Conservation (phyloP, 2,113 vertebrate species). For the Dendropsophus ebraccatus region DNA sequence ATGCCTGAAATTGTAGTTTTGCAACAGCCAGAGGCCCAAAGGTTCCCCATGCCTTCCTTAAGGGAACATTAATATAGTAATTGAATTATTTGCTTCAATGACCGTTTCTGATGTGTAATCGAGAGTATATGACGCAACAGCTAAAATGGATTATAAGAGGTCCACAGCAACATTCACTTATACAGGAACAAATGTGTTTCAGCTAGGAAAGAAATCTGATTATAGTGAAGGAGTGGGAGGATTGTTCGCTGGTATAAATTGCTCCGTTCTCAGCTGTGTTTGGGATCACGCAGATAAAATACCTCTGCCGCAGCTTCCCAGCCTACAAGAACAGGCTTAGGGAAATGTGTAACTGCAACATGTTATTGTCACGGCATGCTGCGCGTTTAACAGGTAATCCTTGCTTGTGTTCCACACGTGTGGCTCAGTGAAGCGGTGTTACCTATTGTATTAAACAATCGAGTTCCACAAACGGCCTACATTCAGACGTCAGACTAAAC, state of each 20-base stretch:
- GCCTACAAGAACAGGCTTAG: neutral
- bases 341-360: slow-evolving; percentile 20
- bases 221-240: slow-evolving; percentile 37
- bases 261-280: slow-evolving; percentile 23
- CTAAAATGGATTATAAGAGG: slow-evolving; percentile 1
- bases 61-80: neutral
- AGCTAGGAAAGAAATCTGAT: slow-evolving; percentile 23
- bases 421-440: neutral
- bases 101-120: too few relatives aligned
- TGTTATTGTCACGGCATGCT: slow-evolving; percentile 46
- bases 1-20: too few relatives aligned
- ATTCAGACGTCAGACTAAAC: neutral
- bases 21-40: too few relatives aligned
- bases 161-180: neutral
- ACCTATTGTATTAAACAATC: neutral
- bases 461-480: neutral
- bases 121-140: neutral
- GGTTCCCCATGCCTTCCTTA: too few relatives aligned
- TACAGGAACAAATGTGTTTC: slow-evolving; percentile 14
- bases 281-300: slow-evolving; percentile 36
- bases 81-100: neutral
- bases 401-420: slow-evolving; percentile 1
- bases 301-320: neutral
- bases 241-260: slow-evolving; percentile 28
- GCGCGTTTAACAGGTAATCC: neutral